These are phyloP conservation scores for Hypotaenidia philippensis DNA, from an alignment of 2,797 vertebrate genomes.

Conservation along the genomic window DNA sequence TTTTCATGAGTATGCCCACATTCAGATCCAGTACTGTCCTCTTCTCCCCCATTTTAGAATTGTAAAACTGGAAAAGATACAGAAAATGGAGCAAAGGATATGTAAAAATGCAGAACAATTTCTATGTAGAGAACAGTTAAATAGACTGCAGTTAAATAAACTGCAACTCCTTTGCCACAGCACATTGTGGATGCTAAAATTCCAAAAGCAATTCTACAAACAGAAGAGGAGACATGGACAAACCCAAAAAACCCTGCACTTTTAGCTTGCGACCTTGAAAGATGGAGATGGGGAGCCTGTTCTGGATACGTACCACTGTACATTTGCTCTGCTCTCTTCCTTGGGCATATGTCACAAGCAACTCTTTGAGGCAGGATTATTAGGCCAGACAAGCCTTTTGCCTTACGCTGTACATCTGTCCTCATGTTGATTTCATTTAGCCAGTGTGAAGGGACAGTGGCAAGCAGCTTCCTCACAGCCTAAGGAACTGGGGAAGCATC, in stretches of 20 bases:
- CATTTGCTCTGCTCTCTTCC: background rate
- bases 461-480: background rate
- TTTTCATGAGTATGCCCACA: background rate
- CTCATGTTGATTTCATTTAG: background rate
- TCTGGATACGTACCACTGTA: no score
- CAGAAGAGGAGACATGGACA: background rate
- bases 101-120: background rate
- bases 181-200: background rate
- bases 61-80: background rate
- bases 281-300: background rate
- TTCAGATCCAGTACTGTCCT: background rate
- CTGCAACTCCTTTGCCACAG: background rate
- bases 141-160: background rate
- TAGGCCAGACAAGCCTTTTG: background rate
- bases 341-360: rapidly evolving
- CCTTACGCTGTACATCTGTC: background rate
- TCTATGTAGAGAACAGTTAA: background rate
- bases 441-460: background rate
- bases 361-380: background rate
- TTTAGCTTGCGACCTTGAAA: background rate
- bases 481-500: rapidly evolving
- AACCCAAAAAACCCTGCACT: background rate
- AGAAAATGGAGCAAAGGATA: background rate
- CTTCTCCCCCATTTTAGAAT: background rate
- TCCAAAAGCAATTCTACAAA: background rate